Conservation (phyloP, 2,113 vertebrate genomes). For the Leucoraja erinaceus region DNA sequence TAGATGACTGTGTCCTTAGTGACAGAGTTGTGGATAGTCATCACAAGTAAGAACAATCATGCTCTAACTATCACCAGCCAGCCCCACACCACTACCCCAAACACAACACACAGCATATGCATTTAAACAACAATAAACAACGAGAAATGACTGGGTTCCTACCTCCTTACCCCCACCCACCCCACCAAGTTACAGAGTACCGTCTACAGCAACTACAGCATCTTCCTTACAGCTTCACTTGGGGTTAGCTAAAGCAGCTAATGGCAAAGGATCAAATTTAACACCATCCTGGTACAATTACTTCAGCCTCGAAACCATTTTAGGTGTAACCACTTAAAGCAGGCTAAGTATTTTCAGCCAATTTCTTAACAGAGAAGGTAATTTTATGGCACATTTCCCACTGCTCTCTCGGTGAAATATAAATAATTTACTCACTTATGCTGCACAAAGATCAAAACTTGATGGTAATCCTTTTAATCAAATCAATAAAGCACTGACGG, state of each 20-base stretch:
- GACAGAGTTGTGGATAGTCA: too few species aligned
- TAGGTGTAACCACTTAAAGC: neutral
- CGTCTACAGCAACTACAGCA: neutral
- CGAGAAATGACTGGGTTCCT: neutral
- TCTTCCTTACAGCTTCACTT: neutral
- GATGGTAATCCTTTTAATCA: neutral
- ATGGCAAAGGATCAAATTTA: neutral
- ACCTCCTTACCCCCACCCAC: too few species aligned
- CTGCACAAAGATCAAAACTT: neutral
- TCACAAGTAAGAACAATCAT: too few species aligned
- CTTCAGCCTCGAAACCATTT: neutral
- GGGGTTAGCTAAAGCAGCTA: neutral
- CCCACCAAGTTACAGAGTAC: neutral
- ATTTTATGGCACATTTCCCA: neutral
- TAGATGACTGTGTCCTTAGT: neutral
- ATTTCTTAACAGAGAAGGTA: neutral
- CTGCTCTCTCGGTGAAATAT: neutral
- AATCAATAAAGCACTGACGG: neutral
- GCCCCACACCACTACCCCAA: too few species aligned
- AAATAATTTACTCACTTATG: neutral
- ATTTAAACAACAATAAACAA: neutral
- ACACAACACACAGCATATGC: too few species aligned
- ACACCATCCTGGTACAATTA: neutral
- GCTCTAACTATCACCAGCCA: too few species aligned
- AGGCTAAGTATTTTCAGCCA: neutral